These are phyloP conservation scores for Eidolon helvum DNA, from an alignment of 2,113 vertebrate genomes.

Conservation along the genomic window DNA sequence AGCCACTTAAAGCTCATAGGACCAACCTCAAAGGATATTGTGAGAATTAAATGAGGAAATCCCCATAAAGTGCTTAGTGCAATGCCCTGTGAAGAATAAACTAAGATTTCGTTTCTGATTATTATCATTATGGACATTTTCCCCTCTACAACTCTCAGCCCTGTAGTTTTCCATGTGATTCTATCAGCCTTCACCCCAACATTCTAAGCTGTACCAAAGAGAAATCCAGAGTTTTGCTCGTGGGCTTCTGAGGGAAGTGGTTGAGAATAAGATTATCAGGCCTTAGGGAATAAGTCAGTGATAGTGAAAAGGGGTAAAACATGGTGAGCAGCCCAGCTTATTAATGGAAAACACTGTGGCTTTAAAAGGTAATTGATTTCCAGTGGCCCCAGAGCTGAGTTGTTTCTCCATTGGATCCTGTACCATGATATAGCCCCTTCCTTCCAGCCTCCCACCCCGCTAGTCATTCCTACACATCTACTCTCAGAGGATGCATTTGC, in stretches of 20 bases:
- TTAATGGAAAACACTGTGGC: background rate
- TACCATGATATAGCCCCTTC: background rate
- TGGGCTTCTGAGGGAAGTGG: background rate
- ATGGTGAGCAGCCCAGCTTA: background rate
- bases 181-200: background rate
- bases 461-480: background rate
- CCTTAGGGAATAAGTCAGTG: background rate
- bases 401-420: background rate
- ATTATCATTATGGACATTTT: background rate
- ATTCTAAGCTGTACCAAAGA: background rate
- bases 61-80: background rate
- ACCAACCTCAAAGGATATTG: background rate
- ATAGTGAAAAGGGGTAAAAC: background rate
- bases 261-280: background rate
- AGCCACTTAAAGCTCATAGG: background rate
- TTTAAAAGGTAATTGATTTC: slow-evolving; percentile 37
- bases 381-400: background rate
- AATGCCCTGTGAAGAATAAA: background rate
- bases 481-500: slow-evolving; percentile 23
- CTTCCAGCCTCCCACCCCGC: background rate
- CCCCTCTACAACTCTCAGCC: background rate
- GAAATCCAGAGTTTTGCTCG: background rate
- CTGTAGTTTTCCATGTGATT: background rate
- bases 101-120: slow-evolving; percentile 18
- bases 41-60: slow-evolving; percentile 29